Percentiles rank a stretch among this genome's conserved stretches.
Conservation (phyloP, 2,797 vertebrate genomes). For the Phalanger gymnotis region DNA sequence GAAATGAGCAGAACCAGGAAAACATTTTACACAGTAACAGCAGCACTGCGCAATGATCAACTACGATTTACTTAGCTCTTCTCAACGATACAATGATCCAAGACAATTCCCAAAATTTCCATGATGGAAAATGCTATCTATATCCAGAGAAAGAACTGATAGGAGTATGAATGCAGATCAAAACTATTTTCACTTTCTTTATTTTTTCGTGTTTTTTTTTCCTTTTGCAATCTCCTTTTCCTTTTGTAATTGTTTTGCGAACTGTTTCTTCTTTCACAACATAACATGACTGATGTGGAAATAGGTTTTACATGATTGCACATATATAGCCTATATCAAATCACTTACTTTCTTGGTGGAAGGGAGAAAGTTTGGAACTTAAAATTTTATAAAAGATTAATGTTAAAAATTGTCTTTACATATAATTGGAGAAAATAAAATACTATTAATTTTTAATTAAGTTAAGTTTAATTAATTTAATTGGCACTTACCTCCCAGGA, state of each 20-base stretch:
- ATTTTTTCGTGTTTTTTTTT: not conserved
- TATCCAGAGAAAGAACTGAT: no score
- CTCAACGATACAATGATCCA: no score
- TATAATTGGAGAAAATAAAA: not conserved
- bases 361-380: not conserved
- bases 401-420: not conserved
- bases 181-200: not conserved
- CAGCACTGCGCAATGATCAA: not conserved
- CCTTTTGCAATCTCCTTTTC: no score
- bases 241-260: not conserved
- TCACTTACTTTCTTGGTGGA: not conserved
- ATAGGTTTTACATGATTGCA: not conserved
- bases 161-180: not conserved
- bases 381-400: not conserved
- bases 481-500: not conserved
- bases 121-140: no score
- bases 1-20: not conserved
- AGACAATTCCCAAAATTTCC: no score
- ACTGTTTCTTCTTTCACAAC: not conserved
- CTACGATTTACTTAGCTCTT: not conserved
- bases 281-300: not conserved
- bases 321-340: not conserved
- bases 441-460: not conserved
- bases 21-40: not conserved
- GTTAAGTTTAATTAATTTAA: no score